A percentile compares a stretch with the other conserved stretches of the same genome.
phyloP scores from a whole-genome alignment of 2,888 invertebrate species.

The Drymonia ruficornis region DNA sequence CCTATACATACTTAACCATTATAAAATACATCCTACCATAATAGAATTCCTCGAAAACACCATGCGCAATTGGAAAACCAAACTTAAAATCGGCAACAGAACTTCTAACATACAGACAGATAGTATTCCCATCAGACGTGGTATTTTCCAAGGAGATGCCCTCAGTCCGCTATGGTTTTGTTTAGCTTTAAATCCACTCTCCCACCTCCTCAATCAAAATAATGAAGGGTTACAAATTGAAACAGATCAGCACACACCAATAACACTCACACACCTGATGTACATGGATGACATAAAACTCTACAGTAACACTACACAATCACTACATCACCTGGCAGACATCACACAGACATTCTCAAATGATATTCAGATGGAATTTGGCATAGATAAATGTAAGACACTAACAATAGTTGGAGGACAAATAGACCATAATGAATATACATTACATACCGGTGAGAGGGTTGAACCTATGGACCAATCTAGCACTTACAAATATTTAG shows the following conservation, averaged over 20 bases:
- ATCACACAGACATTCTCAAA: slow-evolving; percentile 12
- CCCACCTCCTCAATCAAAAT: slow-evolving; percentile 2
- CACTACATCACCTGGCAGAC: slow-evolving; percentile 7
- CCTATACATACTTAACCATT: too few relatives aligned
- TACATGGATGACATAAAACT: slow-evolving; percentile 9
- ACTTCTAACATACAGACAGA: slow-evolving; percentile 9
- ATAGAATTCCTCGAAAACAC: slow-evolving; percentile 3
- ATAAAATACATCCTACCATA: slow-evolving; percentile 3
- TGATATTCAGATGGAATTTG: slow-evolving; percentile 11
- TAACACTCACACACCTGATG: slow-evolving; percentile 8
- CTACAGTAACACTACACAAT: neutral
- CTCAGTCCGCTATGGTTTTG: slow-evolving; percentile 19
- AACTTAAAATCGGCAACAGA: slow-evolving; percentile 6
- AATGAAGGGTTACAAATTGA: neutral
- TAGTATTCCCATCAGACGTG: slow-evolving; percentile 19
- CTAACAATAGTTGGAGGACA: neutral
- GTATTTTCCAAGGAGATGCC: slow-evolving; percentile 30
- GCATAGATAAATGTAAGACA: slow-evolving; percentile 15
- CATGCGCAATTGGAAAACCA: slow-evolving; percentile 21
- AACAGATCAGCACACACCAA: neutral
- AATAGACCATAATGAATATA: neutral
- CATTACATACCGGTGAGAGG: neutral
- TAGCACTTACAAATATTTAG: neutral
- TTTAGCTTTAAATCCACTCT: slow-evolving; percentile 6
- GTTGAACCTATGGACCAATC: neutral